A percentile compares a stretch with the other conserved stretches of the same genome.
These are phyloP conservation scores for Epizoanthus ramosus DNA, from an alignment of 92 coral and sea anemone genomes.

Conservation along the genomic window DNA sequence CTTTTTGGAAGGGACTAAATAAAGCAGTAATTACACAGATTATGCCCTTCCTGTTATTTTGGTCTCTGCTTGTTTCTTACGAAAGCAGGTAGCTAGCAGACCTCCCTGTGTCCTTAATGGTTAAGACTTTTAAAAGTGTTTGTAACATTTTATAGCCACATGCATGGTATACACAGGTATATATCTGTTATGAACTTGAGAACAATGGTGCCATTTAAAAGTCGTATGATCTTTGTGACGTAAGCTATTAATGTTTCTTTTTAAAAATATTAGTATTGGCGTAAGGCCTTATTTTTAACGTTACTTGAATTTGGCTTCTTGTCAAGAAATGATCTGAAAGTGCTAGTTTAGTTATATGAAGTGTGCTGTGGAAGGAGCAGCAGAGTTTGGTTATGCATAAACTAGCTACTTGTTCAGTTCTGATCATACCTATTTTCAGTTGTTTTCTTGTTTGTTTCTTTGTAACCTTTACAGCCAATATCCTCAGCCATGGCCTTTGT, in stretches of 20 bases:
- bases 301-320: slow-evolving; percentile 1
- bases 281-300: not conserved
- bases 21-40: not conserved
- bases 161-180: no score
- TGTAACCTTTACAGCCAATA: no score
- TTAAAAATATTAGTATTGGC: slow-evolving; percentile 1
- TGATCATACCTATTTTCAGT: no score
- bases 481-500: no score
- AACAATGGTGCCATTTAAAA: not conserved
- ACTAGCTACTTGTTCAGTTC: no score
- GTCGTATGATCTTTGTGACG: slow-evolving; percentile 1
- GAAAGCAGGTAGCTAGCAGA: not conserved
- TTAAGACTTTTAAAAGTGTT: no score
- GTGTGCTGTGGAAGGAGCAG: no score
- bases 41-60: not conserved
- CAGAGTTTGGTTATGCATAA: no score
- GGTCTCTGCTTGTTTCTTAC: no score
- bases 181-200: not conserved
- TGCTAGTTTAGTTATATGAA: no score
- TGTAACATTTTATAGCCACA: no score
- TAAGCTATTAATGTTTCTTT: slow-evolving; percentile 3
- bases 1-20: not conserved
- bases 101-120: not conserved
- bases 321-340: not conserved
- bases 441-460: no score